These are phyloP conservation scores for Portevinia maculata DNA, from an alignment of 2,888 invertebrate species.

Conservation along the genomic window DNA sequence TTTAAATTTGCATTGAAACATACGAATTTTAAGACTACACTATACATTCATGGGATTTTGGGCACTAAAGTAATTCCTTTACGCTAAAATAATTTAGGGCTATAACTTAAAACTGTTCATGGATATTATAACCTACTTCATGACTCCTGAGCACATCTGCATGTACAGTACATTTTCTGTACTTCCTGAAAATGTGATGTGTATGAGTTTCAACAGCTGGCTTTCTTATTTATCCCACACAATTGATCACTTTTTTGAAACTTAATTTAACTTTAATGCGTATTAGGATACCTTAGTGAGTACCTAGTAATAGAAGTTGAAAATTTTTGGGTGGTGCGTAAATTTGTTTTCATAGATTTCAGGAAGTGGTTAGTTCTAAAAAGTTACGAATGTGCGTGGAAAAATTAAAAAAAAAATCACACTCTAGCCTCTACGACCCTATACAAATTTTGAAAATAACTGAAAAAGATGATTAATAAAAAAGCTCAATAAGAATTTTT, in stretches of 20 bases:
- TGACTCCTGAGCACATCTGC: slow-evolving; percentile 25
- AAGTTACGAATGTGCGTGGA: no score
- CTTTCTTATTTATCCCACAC: slow-evolving; percentile 5
- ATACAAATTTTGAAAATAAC: no score
- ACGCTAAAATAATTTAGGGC: slow-evolving; percentile 19
- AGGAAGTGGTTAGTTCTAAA: no score
- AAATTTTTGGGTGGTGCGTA: no score
- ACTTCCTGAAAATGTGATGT: slow-evolving; percentile 3
- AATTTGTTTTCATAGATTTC: no score
- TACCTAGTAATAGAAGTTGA: not conserved
- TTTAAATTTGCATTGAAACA: slow-evolving; percentile 8
- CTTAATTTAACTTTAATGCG: slow-evolving; percentile 9
- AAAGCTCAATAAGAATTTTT: no score
- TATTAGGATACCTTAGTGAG: slow-evolving; percentile 3
- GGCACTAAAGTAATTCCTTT: slow-evolving; percentile 18
- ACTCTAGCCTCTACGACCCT: no score
- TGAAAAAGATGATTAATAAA: no score
- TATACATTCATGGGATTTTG: not conserved
- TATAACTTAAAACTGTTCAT: not conserved
- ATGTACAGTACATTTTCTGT: not conserved
- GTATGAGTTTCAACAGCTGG: not conserved
- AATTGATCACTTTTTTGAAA: not conserved
- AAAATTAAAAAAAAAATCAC: no score
- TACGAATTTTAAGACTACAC: slow-evolving; percentile 11
- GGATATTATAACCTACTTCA: slow-evolving; percentile 3